Conservation (phyloP, 2,888 invertebrate genomes). For the Dicranocentrus wangi region DNA sequence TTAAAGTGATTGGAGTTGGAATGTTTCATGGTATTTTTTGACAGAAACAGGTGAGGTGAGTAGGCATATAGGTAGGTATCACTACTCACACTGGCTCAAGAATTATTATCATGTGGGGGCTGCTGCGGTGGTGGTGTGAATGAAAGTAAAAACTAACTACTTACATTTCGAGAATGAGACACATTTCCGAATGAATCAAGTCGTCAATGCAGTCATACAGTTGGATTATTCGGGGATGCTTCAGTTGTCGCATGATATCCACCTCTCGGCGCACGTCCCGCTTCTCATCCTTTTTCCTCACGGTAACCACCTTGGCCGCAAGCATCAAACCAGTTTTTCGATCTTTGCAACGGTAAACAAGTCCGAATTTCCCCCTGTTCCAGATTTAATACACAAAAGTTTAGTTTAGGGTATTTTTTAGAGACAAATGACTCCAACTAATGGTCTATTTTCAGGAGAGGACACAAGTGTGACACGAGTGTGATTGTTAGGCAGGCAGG, state of each 20-base stretch:
- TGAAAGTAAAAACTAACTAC: constrained; percentile 76
- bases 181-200: constrained; percentile 89
- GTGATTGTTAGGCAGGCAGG: too few relatives aligned
- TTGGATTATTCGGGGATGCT: constrained; percentile 96
- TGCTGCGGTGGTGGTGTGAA: too few relatives aligned
- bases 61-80: too few relatives aligned
- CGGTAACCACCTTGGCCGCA: constrained; percentile 94
- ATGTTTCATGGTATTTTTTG: too few relatives aligned
- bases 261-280: constrained; percentile 95
- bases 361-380: constrained; percentile 95
- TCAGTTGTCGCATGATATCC: constrained; percentile 94
- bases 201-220: constrained; percentile 96
- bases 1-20: too few relatives aligned
- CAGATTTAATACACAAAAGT: constrained; percentile 73
- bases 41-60: too few relatives aligned
- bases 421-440: too few relatives aligned
- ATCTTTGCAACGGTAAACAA: constrained; percentile 93
- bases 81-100: too few relatives aligned
- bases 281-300: constrained; percentile 88
- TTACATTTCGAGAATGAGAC: constrained; percentile 98
- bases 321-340: constrained; percentile 85
- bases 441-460: too few relatives aligned
- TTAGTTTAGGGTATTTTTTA: too few relatives aligned
- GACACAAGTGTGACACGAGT: neutral
- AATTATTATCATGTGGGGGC: too few relatives aligned